Percentiles rank a stretch among this genome's conserved stretches.
Evolutionary conservation across 2,797 vertebrate genomes (phyloP).

Genomic region (Coranthus polyacanthus): DNA sequence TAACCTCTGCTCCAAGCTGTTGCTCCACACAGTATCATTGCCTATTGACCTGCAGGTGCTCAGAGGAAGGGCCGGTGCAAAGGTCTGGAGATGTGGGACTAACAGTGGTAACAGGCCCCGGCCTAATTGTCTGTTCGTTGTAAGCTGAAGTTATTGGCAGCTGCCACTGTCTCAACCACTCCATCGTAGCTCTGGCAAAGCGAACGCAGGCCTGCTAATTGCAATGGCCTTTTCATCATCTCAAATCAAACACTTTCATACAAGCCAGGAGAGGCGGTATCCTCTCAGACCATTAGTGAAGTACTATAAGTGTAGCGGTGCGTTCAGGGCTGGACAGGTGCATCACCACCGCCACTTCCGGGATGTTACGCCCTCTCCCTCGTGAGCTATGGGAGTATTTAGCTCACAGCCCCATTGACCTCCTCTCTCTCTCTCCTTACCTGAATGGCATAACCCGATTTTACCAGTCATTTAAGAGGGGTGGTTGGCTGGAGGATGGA

Average conservation of each 20-base stretch:
- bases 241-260: slow-evolving; percentile 90
- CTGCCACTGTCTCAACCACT: slow-evolving; percentile 89
- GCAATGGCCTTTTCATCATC: slow-evolving; percentile 98
- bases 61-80: slow-evolving; percentile 83
- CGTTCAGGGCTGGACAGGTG: slow-evolving; percentile 55
- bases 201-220: slow-evolving; percentile 91
- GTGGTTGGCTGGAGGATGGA: slow-evolving; percentile 74
- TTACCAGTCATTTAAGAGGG: slow-evolving; percentile 88
- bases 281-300: slow-evolving; percentile 87
- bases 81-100: slow-evolving; percentile 88
- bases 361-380: slow-evolving; percentile 73
- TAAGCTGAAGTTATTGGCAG: slow-evolving; percentile 94
- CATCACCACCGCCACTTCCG: slow-evolving; percentile 47
- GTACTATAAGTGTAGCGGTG: slow-evolving; percentile 72
- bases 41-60: slow-evolving; percentile 88
- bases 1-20: slow-evolving; percentile 85
- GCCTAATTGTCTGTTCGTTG: slow-evolving; percentile 93
- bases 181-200: slow-evolving; percentile 87
- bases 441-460: slow-evolving; percentile 87
- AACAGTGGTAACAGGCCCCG: slow-evolving; percentile 81
- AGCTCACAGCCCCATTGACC: slow-evolving; percentile 85
- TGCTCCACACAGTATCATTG: slow-evolving; percentile 83
- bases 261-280: slow-evolving; percentile 78
- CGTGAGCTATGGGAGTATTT: slow-evolving; percentile 84
- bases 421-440: slow-evolving; percentile 78